Evolutionary conservation across 2,113 vertebrate genomes (phyloP).

Genomic region (Daphoenositta chrysoptera): DNA sequence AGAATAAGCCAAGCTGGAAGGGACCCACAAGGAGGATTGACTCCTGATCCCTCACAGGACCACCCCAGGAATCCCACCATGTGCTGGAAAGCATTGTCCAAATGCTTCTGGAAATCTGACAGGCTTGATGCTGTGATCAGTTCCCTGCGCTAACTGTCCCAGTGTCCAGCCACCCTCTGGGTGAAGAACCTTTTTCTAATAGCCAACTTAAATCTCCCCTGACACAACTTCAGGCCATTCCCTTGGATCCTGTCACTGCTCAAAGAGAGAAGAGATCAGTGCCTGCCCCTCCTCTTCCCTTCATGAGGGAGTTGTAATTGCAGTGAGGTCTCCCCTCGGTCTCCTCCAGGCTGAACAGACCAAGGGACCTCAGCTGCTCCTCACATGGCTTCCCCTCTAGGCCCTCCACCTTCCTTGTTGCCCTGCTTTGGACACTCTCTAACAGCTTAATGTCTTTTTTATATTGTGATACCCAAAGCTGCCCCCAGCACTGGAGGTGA

Average conservation of each 20-base stretch:
- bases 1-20: neutral
- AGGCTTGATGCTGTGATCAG: neutral
- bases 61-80: neutral
- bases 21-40: accelerated
- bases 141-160: neutral
- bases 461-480: neutral
- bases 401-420: neutral
- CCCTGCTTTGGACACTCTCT: neutral
- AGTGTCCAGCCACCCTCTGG: neutral
- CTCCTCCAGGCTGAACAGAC: neutral
- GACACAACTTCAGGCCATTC: neutral
- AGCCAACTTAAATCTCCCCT: neutral
- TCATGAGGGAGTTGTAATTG: neutral
- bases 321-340: neutral
- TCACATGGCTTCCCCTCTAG: neutral
- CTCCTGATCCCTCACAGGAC: neutral
- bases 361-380: accelerated
- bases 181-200: neutral
- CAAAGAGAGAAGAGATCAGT: neutral
- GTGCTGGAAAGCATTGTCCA: neutral
- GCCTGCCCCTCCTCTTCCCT: neutral
- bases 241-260: neutral
- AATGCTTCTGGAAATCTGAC: neutral
- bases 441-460: neutral
- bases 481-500: neutral